Evolutionary conservation across 2,797 vertebrate species (phyloP).

Genomic region (Cygnus olor): DNA sequence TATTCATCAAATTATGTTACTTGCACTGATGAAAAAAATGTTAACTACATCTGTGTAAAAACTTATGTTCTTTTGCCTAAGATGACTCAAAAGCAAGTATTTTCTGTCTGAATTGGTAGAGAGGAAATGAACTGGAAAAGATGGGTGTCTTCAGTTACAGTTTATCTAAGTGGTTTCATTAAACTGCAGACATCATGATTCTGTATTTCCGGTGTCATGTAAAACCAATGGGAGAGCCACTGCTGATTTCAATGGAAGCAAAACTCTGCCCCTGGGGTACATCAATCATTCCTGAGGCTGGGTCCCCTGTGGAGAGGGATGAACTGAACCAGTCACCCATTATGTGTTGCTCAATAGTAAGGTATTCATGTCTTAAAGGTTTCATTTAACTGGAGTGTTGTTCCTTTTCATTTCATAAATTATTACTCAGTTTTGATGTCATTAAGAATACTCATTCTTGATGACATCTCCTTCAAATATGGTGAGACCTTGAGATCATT

Average conservation of each 20-base stretch:
- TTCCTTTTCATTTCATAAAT: neutral
- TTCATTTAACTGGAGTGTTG: neutral
- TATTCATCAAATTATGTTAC: neutral
- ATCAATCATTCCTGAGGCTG: neutral
- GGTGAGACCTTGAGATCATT: no score
- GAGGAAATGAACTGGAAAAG: neutral
- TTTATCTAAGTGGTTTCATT: neutral
- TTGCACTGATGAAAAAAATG: neutral
- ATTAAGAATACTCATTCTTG: no score
- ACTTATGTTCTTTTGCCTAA: neutral
- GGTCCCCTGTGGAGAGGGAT: accelerated
- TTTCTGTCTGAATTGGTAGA: neutral
- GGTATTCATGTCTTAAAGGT: neutral
- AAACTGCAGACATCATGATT: neutral
- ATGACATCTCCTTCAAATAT: no score
- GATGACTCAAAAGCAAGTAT: neutral
- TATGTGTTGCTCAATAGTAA: neutral
- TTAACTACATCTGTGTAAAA: neutral
- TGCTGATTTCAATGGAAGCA: neutral
- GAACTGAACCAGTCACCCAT: neutral
- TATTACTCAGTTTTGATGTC: no score
- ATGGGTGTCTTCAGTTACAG: neutral
- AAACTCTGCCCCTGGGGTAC: accelerated
- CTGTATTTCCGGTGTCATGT: neutral
- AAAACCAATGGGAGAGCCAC: neutral